phyloP scores from a whole-genome alignment of 1,140 invertebrate species.

The Apis cerana region DNA sequence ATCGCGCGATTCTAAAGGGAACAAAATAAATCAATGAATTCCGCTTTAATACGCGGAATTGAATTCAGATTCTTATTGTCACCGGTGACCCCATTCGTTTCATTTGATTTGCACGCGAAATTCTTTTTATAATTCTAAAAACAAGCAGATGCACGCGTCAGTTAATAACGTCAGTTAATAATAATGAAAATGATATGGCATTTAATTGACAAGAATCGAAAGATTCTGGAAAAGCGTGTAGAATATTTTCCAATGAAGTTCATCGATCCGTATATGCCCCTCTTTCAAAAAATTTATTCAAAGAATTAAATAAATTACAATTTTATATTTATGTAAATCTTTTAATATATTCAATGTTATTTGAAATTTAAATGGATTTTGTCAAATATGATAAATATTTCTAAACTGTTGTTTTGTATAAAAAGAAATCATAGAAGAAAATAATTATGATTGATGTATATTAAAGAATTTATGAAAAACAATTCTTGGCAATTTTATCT shows the following conservation, averaged over 20 bases:
- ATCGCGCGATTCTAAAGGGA: conserved; percentile 6
- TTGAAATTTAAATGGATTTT: no score
- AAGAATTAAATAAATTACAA: background rate
- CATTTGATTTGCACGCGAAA: conserved; percentile 7
- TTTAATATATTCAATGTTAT: no score
- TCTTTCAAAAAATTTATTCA: background rate
- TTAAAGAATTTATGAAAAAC: no score
- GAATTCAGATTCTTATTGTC: conserved; percentile 33
- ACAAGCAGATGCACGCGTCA: background rate
- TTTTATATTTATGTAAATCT: background rate
- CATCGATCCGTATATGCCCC: background rate
- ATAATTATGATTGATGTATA: no score
- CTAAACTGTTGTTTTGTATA: no score
- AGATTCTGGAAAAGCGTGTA: background rate
- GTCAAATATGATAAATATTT: no score
- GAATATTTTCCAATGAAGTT: background rate
- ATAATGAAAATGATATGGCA: background rate
- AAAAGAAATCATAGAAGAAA: no score
- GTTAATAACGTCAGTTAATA: background rate
- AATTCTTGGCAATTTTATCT: no score
- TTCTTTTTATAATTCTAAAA: background rate
- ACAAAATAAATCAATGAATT: conserved; percentile 31
- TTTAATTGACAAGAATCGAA: background rate
- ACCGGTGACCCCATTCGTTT: conserved; percentile 28
- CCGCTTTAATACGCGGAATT: conserved; percentile 20